Evolutionary conservation across 2,888 invertebrate genomes (phyloP), one percentile per base, ranked within the genome.

Genomic region (Drosophila ezoana): DNA sequence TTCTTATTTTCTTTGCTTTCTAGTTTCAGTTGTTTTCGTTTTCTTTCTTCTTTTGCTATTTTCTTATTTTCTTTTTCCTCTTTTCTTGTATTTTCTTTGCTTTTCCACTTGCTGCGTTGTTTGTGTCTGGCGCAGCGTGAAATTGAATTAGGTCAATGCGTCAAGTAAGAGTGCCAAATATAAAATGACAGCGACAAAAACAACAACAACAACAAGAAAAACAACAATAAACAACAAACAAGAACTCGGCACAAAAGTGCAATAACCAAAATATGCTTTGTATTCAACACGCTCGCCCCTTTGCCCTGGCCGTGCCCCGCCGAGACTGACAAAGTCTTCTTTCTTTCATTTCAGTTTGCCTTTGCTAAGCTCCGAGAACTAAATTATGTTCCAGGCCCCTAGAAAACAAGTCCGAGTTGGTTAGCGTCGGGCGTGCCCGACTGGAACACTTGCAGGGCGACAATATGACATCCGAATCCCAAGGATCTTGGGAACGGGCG

Each of bases 91-190:
- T 23, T 52, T 35, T 14, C 20, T 51, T 28, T 18, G 16, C 18
- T 18, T 48, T 51, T 32, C n/a, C 59, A 51, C 66, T 71, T 63
- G 48, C 57, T 40, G 56, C 53, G 28, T 53, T 74, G 54, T 74
- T 65, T 78, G 74, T 69, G 77, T 73, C 57, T 78, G 80, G 80
- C 69, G 65, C 76, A 82, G 86, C 83, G 73, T 86, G 86, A 86
- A 83, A 83, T 83, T 76, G 82, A 83, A 83, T 83, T 83, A 76
- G 86, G 82, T 83, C 82, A 83, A 85, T 82, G 82, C 86, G 76
- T 80, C 78, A 79, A 71, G 72, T 58, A 75, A 79, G 68, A 85
- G 77, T 82, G 80, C 72, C 82, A 85, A 84, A 76, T 67, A 78
- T 58, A 72, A 70, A 81, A 72, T 63, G 81, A 60, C 64, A 72